Base-by-base conservation (phyloP, 2,888 invertebrate genomes). In the Agrotis ipsilon region DNA sequence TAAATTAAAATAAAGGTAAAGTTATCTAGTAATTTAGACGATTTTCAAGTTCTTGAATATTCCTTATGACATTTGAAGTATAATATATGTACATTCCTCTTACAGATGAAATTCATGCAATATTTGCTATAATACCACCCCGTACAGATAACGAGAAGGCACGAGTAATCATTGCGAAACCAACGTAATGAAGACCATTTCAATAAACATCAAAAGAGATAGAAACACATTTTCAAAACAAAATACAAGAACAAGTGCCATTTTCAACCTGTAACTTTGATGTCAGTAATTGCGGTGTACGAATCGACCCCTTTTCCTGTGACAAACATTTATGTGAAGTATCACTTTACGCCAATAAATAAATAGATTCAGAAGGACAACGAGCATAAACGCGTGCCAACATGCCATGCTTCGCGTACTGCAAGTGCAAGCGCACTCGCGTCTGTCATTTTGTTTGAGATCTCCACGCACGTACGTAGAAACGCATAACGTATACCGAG, bases 251-350 rank as follows among this genome's bases (percentile, higher is more conserved):
- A 39, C 24, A 39, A 45, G 32, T 32, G 19, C 19, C 72, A 39
- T 45, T 39, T 55, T 57, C 13, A 49, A 24, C 21, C 57, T 24
- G 27, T 57, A 61, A 76, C 32, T 16, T 68, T 49, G 72, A 67
- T 52, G 39, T 58, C 51, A 39, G 67, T 62, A 65, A 79, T 78
- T 72, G 73, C 32, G 57, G 61, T 5, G 64, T 49, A 61, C 18
- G 54, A 54, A 54, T 45, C 58, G 64, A 58, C 78, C 67, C 60
- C 21, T 43, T 76, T 75, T 81, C 66, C 78, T 64, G 82, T 54
- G 54, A 68, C 67, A 78, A 79, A 79, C 74, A 21, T 66, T 60
- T 45, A 51, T 32, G 64, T 55, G 32, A 68, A 76, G 48, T 39
- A 76, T 72, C 51, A 72, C 49, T 58, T 58, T 70, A 45, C 46